Percentiles rank a stretch among this genome's conserved stretches.
phyloP scores from a whole-genome alignment of 2,797 vertebrate genomes.

The Xenops minutus region DNA sequence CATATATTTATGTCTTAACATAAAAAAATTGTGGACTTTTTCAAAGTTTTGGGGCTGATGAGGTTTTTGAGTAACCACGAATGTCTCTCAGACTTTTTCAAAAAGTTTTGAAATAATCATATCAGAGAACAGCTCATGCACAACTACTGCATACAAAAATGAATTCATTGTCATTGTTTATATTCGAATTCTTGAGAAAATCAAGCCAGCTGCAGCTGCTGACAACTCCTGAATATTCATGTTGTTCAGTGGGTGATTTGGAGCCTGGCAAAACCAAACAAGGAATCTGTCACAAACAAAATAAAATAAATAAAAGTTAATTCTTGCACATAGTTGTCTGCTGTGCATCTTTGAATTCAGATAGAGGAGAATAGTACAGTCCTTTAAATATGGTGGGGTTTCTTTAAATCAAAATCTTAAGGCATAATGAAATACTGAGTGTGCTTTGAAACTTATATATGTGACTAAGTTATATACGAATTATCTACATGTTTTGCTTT shows the following conservation, averaged over 20 bases:
- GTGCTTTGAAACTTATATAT: neutral
- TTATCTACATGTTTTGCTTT: neutral
- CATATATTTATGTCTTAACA: neutral
- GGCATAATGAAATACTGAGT: neutral
- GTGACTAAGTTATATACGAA: neutral
- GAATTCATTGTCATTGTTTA: neutral
- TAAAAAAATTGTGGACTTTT: neutral
- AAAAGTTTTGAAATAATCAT: neutral
- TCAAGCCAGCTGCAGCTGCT: conserved; percentile 27
- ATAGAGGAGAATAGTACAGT: neutral
- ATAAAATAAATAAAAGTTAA: conserved; percentile 27
- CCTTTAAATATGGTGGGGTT: neutral
- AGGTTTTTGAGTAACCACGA: neutral
- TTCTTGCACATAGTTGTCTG: conserved; percentile 2
- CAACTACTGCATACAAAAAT: neutral
- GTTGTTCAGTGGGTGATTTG: conserved; percentile 13
- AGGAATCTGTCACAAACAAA: conserved; percentile 24
- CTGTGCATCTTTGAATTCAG: neutral
- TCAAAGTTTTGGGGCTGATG: neutral
- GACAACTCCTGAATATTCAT: conserved; percentile 50
- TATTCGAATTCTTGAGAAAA: neutral
- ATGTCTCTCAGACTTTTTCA: neutral
- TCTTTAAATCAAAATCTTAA: neutral
- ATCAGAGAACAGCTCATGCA: neutral
- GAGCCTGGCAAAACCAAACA: conserved; percentile 42